Evolutionary conservation across 2,797 vertebrate species (phyloP), one percentile per base, ranked within the genome.

Genomic region (Bryconaethiops microstoma): DNA sequence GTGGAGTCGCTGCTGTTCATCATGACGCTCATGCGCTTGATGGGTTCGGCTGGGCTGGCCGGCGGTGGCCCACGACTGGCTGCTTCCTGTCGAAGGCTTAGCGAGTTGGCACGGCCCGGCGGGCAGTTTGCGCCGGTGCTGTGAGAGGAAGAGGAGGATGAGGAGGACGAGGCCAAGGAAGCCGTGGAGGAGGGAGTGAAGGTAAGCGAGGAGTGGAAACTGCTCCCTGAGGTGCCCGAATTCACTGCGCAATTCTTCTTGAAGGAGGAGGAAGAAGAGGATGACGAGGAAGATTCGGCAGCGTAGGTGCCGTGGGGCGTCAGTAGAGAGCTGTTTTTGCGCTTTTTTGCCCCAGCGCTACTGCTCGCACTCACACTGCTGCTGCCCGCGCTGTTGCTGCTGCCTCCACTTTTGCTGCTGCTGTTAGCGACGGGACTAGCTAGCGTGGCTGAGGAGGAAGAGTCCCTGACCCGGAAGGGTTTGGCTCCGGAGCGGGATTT

Each of bases 1-100:
- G 97, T 99, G 84, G 97, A 98, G 91, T 99, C 97, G 0, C 97
- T 93, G 90, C 97, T 98, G 94, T 98, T 99, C 95, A 99, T 97
- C 91, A 99, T 95, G 85, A 99, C 97, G 45, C 97, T 99, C 98
- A 99, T 99, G 84, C 98, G 96, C 87, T 98, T 99, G 89, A 99
- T 99, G 75, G 97, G 95, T 86, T 99, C 98, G 2, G 96, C 96
- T 3, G 97, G 96, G 94, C 95, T 98, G 86, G 96, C 96, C 0
- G 94, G 93, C 0, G 93, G 93, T 84, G 96, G 95, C 8, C 95
- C 97, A 89, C 97, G 95, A 70, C 95, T 95, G 74, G 90, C 91
- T 84, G 94, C 94, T 87, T 98, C 97, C 1, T 96, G 97, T 91
- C 97, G 96, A 86, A 96, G 92, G 87, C 96, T 96, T 84, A 95